Conservation (phyloP, 2,113 vertebrate genomes). For the Sceloporus tristichus region DNA sequence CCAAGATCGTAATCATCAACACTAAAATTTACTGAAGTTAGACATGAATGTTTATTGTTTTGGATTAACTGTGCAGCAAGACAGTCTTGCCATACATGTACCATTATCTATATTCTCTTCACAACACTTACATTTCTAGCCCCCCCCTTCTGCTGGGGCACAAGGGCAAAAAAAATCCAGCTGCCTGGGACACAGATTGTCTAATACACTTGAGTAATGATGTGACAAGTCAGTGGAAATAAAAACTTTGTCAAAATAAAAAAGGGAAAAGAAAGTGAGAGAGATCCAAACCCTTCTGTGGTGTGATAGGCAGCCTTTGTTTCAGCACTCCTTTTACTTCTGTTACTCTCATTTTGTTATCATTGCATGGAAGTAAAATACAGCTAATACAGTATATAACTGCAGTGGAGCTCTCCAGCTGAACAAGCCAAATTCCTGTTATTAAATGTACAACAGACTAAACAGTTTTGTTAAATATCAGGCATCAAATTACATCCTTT, state of each 20-base stretch:
- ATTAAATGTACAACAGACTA: conserved; percentile 72
- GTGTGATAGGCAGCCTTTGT: conserved; percentile 57
- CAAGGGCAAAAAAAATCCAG: neutral
- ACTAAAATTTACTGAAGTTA: neutral
- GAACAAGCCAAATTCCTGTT: conserved; percentile 68
- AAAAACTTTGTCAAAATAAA: conserved; percentile 31
- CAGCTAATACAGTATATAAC: conserved; percentile 40
- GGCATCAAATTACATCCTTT: conserved; percentile 68
- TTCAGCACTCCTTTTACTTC: conserved; percentile 34
- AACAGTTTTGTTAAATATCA: conserved; percentile 59
- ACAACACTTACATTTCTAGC: conserved; percentile 17
- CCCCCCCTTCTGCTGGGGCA: conserved; percentile 15
- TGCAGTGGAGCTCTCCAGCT: conserved; percentile 62
- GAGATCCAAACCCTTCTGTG: conserved; percentile 27
- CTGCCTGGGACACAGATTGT: conserved; percentile 28
- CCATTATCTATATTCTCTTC: conserved; percentile 2
- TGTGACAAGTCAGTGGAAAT: conserved; percentile 32
- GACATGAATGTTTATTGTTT: neutral
- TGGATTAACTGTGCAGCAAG: conserved; percentile 11
- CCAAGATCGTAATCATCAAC: conserved; percentile 6
- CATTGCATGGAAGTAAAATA: conserved; percentile 61
- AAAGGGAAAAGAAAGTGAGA: conserved; percentile 43
- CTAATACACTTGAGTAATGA: conserved; percentile 36
- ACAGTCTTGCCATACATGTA: conserved; percentile 21
- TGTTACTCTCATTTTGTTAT: conserved; percentile 64